These are phyloP conservation scores for Drosophila austrosaltans DNA, from an alignment of 2,888 invertebrate species.

Conservation along the genomic window DNA sequence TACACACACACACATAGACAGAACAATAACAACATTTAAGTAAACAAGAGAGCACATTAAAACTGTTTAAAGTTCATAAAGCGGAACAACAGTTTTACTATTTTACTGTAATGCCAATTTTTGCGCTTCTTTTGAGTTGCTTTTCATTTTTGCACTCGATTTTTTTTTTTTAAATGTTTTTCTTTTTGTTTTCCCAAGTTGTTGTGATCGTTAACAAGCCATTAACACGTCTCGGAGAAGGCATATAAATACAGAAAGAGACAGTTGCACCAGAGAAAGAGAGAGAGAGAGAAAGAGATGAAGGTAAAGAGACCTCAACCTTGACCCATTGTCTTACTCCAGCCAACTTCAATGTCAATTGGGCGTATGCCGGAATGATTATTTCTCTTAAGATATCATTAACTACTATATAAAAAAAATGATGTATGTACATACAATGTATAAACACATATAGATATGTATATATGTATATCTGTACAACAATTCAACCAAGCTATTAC, in stretches of 20 bases:
- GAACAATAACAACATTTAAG: constrained; percentile 22
- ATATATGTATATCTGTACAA: too few relatives aligned
- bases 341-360: constrained; percentile 48
- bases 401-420: background rate
- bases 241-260: background rate
- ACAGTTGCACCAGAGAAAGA: background rate
- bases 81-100: constrained; percentile 44
- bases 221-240: constrained; percentile 52
- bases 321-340: constrained; percentile 44
- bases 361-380: constrained; percentile 43
- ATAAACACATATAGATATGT: too few relatives aligned
- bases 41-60: constrained; percentile 29
- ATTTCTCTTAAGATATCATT: constrained; percentile 8
- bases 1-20: constrained; percentile 22
- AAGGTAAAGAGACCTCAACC: constrained; percentile 30
- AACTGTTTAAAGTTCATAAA: constrained; percentile 41
- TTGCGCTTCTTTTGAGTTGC: constrained; percentile 46
- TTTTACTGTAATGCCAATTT: constrained; percentile 33
- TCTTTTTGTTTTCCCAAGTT: constrained; percentile 16
- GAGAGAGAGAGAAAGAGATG: background rate
- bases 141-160: constrained; percentile 47
- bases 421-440: too few relatives aligned
- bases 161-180: constrained; percentile 24
- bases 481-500: background rate
- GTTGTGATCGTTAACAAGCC: constrained; percentile 41